phyloP scores from a whole-genome alignment of 1,140 invertebrate species.

The Eupeodes corollae region DNA sequence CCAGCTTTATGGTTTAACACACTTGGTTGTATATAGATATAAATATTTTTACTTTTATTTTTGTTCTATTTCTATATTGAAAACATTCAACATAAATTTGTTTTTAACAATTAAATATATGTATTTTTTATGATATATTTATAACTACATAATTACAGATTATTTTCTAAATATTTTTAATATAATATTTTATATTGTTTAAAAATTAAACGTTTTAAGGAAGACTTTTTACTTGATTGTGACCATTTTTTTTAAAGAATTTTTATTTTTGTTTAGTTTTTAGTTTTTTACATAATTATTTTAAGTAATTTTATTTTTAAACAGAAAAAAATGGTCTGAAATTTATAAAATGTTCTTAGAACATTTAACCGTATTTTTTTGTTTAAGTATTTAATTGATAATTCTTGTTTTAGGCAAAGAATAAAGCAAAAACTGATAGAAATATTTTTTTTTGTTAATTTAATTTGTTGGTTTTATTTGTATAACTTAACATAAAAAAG shows the following conservation, averaged over 20 bases:
- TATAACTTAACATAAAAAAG: neutral
- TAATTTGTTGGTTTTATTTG: neutral
- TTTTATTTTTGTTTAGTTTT: constrained; percentile 10
- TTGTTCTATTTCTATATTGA: constrained; percentile 10
- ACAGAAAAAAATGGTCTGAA: neutral
- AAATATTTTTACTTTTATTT: constrained; percentile 5
- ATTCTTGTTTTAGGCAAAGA: no score
- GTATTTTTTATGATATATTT: neutral
- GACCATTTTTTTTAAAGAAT: constrained; percentile 20
- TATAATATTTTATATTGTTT: neutral
- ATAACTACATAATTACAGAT: neutral
- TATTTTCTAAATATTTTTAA: constrained; percentile 5
- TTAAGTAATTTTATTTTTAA: neutral
- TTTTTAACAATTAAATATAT: neutral
- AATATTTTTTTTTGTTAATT: neutral
- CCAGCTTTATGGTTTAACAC: constrained; percentile 3
- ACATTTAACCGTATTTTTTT: neutral
- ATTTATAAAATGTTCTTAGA: neutral
- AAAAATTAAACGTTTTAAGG: constrained; percentile 29
- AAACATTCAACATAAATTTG: constrained; percentile 4
- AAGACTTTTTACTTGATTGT: constrained; percentile 39
- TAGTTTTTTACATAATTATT: constrained; percentile 1
- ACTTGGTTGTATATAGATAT: constrained; percentile 10
- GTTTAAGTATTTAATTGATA: neutral
- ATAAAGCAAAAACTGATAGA: no score